These are phyloP conservation scores for Zeugodacus cucurbitae DNA, from an alignment of 1,140 invertebrate species.

Conservation along the genomic window DNA sequence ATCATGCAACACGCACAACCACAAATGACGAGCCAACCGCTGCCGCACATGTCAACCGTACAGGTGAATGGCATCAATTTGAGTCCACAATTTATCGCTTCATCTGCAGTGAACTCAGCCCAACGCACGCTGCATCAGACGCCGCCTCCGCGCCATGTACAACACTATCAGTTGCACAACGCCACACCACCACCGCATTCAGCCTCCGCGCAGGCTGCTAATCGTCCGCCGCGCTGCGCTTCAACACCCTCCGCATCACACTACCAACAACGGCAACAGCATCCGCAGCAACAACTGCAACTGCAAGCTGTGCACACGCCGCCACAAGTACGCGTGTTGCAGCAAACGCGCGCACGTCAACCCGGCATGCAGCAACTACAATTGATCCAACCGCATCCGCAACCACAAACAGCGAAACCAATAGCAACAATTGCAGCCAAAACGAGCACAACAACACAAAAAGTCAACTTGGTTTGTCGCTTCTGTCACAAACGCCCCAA, in stretches of 20 bases:
- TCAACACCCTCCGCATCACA: not conserved
- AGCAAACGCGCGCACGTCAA: not conserved
- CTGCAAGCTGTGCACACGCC: slow-evolving; percentile 14
- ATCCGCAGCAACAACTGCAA: not conserved
- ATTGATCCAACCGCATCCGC: slow-evolving; percentile 46
- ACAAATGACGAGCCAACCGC: not conserved
- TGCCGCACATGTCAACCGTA: not conserved
- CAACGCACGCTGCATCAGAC: not conserved
- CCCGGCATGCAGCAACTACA: slow-evolving; percentile 40
- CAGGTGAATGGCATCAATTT: slow-evolving; percentile 25
- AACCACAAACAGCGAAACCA: slow-evolving; percentile 41
- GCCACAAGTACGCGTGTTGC: slow-evolving; percentile 44
- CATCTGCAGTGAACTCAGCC: not conserved
- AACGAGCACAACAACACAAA: not conserved
- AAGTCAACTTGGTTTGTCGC: slow-evolving; percentile 54
- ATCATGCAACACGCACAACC: slow-evolving; percentile 28
- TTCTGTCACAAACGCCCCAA: slow-evolving; percentile 62
- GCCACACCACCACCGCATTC: not conserved
- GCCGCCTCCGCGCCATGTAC: not conserved
- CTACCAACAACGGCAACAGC: not conserved
- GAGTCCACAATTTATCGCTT: not conserved
- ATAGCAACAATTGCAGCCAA: slow-evolving; percentile 39
- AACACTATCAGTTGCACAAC: slow-evolving; percentile 25
- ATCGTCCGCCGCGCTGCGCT: not conserved
- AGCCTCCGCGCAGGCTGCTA: not conserved